Base-by-base conservation (phyloP, 2,797 vertebrate genomes). In the Echiichthys vipera region DNA sequence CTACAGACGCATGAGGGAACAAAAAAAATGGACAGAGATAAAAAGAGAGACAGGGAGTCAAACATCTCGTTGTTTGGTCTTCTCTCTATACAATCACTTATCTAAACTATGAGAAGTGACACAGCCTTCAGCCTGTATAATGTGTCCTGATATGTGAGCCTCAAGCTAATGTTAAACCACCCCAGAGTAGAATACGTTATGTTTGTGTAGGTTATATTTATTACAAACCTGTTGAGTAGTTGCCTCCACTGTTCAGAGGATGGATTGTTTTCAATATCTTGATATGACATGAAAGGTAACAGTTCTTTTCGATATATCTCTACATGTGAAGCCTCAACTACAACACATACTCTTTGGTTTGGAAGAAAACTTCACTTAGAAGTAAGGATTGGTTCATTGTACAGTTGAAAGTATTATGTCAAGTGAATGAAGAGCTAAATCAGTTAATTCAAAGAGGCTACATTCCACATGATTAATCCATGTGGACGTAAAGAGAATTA, bases 41-140 rank as follows among this genome's bases (percentile, higher is more conserved):
- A 37, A 71, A n/a, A 43, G 34, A 46, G 25, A 72, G 36, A 74
- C 51, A 57, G 1, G 42, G 32, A 59, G 56, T 61, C 46, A 74
- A 56, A 74, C 29, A 58, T 55, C 32, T 49, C 39, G 14, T 54
- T 74, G 69, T 73, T 80, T 75, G 29, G 68, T 50, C 56, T 78
- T 65, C 11, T 57, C 30, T 54, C 47, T 12, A 40, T 20, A 18
- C 40, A 40, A 73, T 65, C 32, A 36, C 15, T 54, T 73, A 78
- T 76, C 20, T 22, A 24, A 78, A 67, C 49, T 53, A 39, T 68
- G 51, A 65, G 20, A 67, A 32, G 25, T 27, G 20, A 78, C 78
- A 71, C 29, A 37, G n/a, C 68, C 51, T 66, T 70, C 56, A 25
- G 17, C 8, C 4, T 5, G 13, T 4, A 9, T 18, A 30, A 13